These are phyloP conservation scores for Bombus difficillimus DNA, from an alignment of 1,140 invertebrate genomes.

Conservation along the genomic window DNA sequence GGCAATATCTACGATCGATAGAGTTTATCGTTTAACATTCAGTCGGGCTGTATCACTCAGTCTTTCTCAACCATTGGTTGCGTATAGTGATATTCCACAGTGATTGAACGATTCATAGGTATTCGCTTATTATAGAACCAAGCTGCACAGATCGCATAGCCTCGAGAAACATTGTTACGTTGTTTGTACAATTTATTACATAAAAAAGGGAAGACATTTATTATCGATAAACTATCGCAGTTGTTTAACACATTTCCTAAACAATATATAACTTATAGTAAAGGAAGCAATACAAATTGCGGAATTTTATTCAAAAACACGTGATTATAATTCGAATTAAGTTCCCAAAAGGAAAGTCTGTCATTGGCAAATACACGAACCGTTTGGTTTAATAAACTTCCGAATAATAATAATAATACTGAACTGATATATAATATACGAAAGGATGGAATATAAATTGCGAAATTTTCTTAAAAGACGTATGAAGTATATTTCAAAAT, in stretches of 20 bases:
- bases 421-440: too few species aligned
- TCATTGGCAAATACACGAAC: too few species aligned
- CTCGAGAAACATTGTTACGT: not conserved
- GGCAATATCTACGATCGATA: conserved; percentile 48
- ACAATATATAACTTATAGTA: not conserved
- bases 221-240: not conserved
- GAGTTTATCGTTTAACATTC: not conserved
- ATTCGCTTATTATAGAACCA: not conserved
- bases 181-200: not conserved
- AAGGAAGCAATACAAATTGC: too few species aligned
- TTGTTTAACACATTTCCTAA: not conserved
- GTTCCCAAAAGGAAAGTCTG: too few species aligned
- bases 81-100: not conserved
- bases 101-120: not conserved
- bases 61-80: not conserved
- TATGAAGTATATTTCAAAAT: not conserved
- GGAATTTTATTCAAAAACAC: too few species aligned
- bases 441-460: not conserved
- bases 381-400: too few species aligned
- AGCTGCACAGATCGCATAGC: not conserved
- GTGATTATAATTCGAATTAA: too few species aligned
- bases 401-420: too few species aligned
- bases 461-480: not conserved
- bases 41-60: not conserved
- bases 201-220: not conserved